These are phyloP conservation scores for Callosobruchus maculatus DNA, from an alignment of 2,888 invertebrate genomes.

Conservation along the genomic window DNA sequence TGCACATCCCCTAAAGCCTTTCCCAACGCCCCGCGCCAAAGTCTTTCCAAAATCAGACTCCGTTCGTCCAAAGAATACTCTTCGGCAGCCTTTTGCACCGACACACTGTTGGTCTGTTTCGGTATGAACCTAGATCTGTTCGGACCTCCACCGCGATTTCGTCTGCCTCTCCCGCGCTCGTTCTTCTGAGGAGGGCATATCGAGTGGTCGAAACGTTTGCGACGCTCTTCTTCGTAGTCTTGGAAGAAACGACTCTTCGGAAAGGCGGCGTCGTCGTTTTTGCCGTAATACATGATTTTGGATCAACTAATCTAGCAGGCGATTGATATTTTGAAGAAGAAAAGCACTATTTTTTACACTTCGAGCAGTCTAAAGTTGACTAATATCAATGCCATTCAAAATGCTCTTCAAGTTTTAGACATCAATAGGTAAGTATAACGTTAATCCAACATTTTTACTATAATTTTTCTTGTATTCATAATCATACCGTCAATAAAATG, in stretches of 20 bases:
- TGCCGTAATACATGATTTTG: background rate
- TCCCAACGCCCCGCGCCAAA: constrained; percentile 62
- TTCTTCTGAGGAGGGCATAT: background rate
- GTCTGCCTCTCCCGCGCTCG: background rate
- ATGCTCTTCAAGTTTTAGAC: too few species aligned
- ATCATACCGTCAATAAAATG: too few species aligned
- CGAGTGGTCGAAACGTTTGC: background rate
- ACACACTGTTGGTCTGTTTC: background rate
- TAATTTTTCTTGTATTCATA: too few species aligned
- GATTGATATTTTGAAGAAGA: too few species aligned
- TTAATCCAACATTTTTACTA: too few species aligned
- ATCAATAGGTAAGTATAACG: too few species aligned
- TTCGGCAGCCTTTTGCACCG: background rate
- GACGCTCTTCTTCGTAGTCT: background rate
- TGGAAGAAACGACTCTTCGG: background rate
- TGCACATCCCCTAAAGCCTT: constrained; percentile 39
- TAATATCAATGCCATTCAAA: too few species aligned
- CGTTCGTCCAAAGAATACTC: constrained; percentile 54
- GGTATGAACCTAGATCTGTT: background rate
- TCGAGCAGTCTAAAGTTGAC: too few species aligned
- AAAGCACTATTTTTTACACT: too few species aligned
- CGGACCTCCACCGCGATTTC: background rate
- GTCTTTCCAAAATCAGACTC: constrained; percentile 62
- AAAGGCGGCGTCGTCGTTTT: background rate
- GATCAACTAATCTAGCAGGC: background rate